Conservation (phyloP, 2,797 vertebrate genomes). For the Sternarchorhynchus goeldii region DNA sequence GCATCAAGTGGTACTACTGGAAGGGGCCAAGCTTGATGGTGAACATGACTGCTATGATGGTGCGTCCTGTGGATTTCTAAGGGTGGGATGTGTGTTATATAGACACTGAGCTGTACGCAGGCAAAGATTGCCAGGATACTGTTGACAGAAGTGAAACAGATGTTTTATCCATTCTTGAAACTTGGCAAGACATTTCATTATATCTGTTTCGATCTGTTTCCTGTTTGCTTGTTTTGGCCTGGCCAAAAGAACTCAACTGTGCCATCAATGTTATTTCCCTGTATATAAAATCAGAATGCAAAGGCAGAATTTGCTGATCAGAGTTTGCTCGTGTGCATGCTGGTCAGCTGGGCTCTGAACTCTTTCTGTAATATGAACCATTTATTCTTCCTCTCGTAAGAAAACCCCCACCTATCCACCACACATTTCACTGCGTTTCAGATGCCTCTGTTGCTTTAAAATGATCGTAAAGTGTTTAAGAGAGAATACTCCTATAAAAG, state of each 20-base stretch:
- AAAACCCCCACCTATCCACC: slow-evolving; percentile 3
- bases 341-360: slow-evolving; percentile 10
- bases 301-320: slow-evolving; percentile 41
- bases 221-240: slow-evolving; percentile 40
- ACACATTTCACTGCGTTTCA: slow-evolving; percentile 6
- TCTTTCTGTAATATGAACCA: slow-evolving; percentile 39
- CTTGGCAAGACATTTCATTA: slow-evolving; percentile 26
- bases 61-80: slow-evolving; percentile 78
- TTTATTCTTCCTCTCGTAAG: slow-evolving; percentile 4
- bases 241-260: slow-evolving; percentile 36
- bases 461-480: slow-evolving; percentile 59
- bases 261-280: slow-evolving; percentile 41
- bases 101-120: slow-evolving; percentile 31
- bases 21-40: slow-evolving; percentile 79
- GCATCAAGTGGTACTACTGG: slow-evolving; percentile 89
- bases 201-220: slow-evolving; percentile 46
- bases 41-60: slow-evolving; percentile 80
- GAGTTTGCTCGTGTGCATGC: slow-evolving; percentile 42
- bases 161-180: slow-evolving; percentile 39
- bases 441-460: slow-evolving; percentile 25
- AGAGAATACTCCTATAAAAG: slow-evolving; percentile 60
- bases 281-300: slow-evolving; percentile 46
- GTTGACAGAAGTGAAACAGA: slow-evolving; percentile 39
- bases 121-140: slow-evolving; percentile 34
- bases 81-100: background rate